Evolutionary conservation across 2,113 vertebrate genomes (phyloP).

Genomic region (Cebidichthys violaceus): DNA sequence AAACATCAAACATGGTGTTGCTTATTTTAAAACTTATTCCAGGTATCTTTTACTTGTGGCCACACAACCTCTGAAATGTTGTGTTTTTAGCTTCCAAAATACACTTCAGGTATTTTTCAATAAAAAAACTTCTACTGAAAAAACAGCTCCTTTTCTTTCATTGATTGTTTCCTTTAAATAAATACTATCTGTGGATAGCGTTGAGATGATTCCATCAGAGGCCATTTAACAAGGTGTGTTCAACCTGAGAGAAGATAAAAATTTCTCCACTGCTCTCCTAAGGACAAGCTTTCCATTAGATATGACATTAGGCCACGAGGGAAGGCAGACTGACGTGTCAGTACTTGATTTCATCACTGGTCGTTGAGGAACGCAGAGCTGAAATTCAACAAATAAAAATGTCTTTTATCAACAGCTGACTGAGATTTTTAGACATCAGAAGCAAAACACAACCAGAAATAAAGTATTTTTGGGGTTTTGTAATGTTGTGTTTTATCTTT

Average conservation of each 20-base stretch:
- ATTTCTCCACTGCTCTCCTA: slow-evolving; percentile 20
- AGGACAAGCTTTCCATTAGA: slow-evolving; percentile 32
- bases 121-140: neutral
- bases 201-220: slow-evolving; percentile 36
- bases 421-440: neutral
- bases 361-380: slow-evolving; percentile 1
- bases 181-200: neutral
- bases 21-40: neutral
- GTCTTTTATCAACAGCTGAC: neutral
- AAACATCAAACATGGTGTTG: neutral
- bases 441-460: neutral
- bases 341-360: slow-evolving; percentile 76
- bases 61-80: neutral
- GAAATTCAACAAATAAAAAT: slow-evolving; percentile 29
- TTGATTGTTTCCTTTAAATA: neutral
- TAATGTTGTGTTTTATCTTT: neutral
- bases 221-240: slow-evolving; percentile 59
- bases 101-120: neutral
- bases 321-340: slow-evolving; percentile 84
- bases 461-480: neutral
- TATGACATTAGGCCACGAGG: slow-evolving; percentile 38
- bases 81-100: neutral
- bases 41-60: neutral
- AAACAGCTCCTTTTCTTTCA: neutral
- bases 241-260: slow-evolving; percentile 54